These are phyloP conservation scores for Chloroclystis v-ata DNA, from an alignment of 2,888 invertebrate species.

Conservation along the genomic window DNA sequence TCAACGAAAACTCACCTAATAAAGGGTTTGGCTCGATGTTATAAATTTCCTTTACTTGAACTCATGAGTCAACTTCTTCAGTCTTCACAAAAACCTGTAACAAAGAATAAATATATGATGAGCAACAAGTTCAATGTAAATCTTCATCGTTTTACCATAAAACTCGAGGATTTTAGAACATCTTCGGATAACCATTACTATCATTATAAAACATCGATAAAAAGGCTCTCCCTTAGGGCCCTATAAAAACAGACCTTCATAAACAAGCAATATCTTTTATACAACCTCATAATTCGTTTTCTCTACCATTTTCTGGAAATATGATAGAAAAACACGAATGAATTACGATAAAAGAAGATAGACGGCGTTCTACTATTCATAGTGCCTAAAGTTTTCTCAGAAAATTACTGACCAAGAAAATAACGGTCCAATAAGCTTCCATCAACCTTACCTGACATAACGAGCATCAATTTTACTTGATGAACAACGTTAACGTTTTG, in stretches of 20 bases:
- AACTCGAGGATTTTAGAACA: constrained; percentile 48
- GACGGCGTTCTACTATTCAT: constrained; percentile 18
- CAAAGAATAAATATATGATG: constrained; percentile 41
- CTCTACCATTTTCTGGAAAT: constrained; percentile 46
- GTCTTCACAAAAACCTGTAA: constrained; percentile 51
- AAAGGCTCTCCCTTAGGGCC: constrained; percentile 53
- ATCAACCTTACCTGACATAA: neutral
- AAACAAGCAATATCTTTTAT: constrained; percentile 71
- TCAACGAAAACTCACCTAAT: constrained; percentile 53
- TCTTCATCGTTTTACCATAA: neutral
- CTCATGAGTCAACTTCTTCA: constrained; percentile 49
- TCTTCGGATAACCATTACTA: constrained; percentile 56
- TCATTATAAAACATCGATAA: constrained; percentile 61
- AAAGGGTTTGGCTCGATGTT: constrained; percentile 64
- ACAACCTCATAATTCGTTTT: constrained; percentile 56
- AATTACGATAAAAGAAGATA: constrained; percentile 25
- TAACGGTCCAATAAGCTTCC: constrained; percentile 9
- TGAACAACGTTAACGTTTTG: neutral
- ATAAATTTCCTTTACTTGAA: constrained; percentile 51
- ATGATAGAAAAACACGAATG: constrained; percentile 39
- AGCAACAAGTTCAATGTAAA: constrained; percentile 12
- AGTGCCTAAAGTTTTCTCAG: constrained; percentile 11
- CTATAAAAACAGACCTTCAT: constrained; percentile 67
- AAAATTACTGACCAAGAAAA: constrained; percentile 15
- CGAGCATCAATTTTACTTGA: constrained; percentile 3